Percentiles rank a stretch among this genome's conserved stretches.
Evolutionary conservation across 2,888 invertebrate species (phyloP).

Genomic region (Leptinotarsa tumamoca): DNA sequence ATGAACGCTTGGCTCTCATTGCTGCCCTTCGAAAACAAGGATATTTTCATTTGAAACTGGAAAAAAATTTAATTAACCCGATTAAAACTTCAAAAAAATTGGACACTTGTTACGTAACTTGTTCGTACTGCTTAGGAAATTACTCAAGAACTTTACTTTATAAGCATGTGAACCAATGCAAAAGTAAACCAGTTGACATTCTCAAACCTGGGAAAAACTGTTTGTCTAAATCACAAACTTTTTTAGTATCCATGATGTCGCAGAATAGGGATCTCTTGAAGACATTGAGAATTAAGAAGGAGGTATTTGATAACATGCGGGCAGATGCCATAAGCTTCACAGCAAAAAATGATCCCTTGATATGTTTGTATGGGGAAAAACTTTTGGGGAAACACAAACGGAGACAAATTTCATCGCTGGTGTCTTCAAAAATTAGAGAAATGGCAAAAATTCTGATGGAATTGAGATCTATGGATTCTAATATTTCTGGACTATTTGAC

Average conservation of each 20-base stretch:
- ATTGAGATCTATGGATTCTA: constrained; percentile 40
- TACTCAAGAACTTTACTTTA: constrained; percentile 37
- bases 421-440: not conserved
- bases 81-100: constrained; percentile 28
- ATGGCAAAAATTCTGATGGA: constrained; percentile 30
- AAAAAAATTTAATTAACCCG: constrained; percentile 20
- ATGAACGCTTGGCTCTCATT: not conserved
- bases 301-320: constrained; percentile 48
- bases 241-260: constrained; percentile 32
- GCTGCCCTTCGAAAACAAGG: constrained; percentile 1
- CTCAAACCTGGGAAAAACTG: constrained; percentile 34
- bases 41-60: not conserved
- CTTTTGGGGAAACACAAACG: not conserved
- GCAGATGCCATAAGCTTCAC: constrained; percentile 46
- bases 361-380: constrained; percentile 46
- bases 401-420: not conserved
- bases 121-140: constrained; percentile 43
- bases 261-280: constrained; percentile 40
- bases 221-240: constrained; percentile 40
- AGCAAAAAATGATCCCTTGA: constrained; percentile 47
- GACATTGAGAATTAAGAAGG: constrained; percentile 38
- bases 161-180: constrained; percentile 44
- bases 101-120: constrained; percentile 30
- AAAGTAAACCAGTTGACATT: constrained; percentile 31
- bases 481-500: constrained; percentile 29